Percentiles rank a stretch among this genome's conserved stretches.
Evolutionary conservation across 1,140 invertebrate genomes (phyloP).

Genomic region (Mylabris phalerata): DNA sequence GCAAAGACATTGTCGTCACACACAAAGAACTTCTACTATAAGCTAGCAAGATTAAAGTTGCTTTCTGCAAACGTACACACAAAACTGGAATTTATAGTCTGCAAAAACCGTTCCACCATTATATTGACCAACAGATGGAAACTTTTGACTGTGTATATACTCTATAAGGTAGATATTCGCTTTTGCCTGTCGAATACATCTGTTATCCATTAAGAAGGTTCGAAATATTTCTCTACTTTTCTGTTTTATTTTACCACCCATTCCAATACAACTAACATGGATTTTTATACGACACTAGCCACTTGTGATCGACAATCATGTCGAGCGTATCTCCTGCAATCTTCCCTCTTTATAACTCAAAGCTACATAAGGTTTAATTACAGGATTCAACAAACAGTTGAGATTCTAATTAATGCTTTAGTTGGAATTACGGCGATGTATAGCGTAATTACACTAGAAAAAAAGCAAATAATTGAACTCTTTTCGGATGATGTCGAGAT

Average conservation of each 20-base stretch:
- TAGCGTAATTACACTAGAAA: no score
- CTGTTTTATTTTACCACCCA: no score
- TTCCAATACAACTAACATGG: background rate
- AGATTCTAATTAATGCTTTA: background rate
- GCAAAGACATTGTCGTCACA: no score
- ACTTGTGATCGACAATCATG: background rate
- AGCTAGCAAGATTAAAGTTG: constrained; percentile 17
- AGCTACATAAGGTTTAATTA: background rate
- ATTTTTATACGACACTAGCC: no score
- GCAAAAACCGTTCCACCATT: constrained; percentile 14
- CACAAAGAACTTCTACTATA: no score
- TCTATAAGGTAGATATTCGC: constrained; percentile 15
- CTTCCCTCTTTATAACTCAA: no score
- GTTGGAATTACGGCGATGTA: no score
- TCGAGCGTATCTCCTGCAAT: background rate
- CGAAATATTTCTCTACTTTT: constrained; percentile 13
- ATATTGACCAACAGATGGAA: constrained; percentile 20
- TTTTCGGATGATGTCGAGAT: no score
- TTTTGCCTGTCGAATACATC: constrained; percentile 22
- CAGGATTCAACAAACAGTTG: background rate
- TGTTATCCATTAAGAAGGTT: constrained; percentile 15
- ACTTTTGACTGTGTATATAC: constrained; percentile 3
- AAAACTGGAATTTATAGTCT: constrained; percentile 23
- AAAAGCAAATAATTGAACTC: no score
- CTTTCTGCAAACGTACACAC: constrained; percentile 22